Conservation (phyloP, 2,113 vertebrate species). For the Crotalus tigris region DNA sequence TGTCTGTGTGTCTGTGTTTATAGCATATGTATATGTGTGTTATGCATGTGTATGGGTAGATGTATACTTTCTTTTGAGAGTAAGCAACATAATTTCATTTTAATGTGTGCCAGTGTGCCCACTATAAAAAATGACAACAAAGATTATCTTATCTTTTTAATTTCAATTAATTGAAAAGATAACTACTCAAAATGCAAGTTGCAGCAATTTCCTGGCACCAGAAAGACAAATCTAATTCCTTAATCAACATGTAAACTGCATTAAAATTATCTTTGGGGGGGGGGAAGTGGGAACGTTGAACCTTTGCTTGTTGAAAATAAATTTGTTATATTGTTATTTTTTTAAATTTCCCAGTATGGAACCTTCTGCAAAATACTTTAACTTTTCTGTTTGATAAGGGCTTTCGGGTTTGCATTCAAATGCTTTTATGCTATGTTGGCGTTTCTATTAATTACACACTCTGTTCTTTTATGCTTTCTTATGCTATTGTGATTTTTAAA, state of each 20-base stretch:
- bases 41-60: too few relatives aligned
- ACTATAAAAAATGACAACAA: too few relatives aligned
- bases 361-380: background rate
- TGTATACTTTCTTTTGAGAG: too few relatives aligned
- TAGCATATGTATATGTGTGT: too few relatives aligned
- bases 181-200: background rate
- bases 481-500: background rate
- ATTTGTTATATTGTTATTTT: background rate
- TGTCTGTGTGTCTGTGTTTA: too few relatives aligned
- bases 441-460: background rate
- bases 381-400: background rate
- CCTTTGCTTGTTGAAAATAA: background rate
- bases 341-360: background rate
- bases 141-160: background rate
- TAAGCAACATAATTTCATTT: too few relatives aligned
- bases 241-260: background rate
- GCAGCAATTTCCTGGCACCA: background rate
- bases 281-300: background rate
- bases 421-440: background rate
- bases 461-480: background rate
- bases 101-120: too few relatives aligned
- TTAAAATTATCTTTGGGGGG: background rate
- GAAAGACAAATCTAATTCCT: background rate
- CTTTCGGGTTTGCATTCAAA: background rate
- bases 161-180: background rate